A percentile compares a stretch with the other conserved stretches of the same genome.
Evolutionary conservation across 2,797 vertebrate species (phyloP).

Genomic region (Gadopsis bispinosus): DNA sequence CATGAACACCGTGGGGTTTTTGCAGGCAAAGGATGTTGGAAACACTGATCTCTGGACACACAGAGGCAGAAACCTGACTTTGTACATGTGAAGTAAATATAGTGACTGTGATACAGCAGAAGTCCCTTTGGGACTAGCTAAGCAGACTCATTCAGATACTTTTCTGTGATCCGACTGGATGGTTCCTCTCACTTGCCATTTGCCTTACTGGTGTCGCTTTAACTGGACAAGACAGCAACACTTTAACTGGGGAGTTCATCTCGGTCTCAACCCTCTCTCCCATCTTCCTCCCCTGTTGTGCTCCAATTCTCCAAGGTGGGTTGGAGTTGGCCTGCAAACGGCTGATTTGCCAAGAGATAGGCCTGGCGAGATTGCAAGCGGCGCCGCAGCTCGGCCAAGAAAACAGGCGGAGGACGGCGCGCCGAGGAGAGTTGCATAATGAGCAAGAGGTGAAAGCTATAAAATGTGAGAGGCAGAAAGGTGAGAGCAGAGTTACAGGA

Average conservation of each 20-base stretch:
- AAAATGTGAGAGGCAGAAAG: slow-evolving; percentile 49
- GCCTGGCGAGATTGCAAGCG: slow-evolving; percentile 67
- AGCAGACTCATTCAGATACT: slow-evolving; percentile 15
- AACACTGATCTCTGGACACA: background rate
- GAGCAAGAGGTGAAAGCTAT: slow-evolving; percentile 6
- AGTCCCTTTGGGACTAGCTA: slow-evolving; percentile 2
- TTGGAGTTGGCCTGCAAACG: slow-evolving; percentile 24
- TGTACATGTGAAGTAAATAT: background rate
- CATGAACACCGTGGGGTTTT: background rate
- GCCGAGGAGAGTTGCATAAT: slow-evolving; percentile 46
- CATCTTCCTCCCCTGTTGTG: slow-evolving; percentile 29
- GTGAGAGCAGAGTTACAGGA: slow-evolving; percentile 52
- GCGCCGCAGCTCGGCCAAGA: slow-evolving; percentile 46
- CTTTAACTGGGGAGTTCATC: slow-evolving; percentile 63
- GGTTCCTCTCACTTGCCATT: background rate
- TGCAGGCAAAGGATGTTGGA: slow-evolving; percentile 14
- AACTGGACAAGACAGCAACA: slow-evolving; percentile 45
- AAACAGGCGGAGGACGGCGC: slow-evolving; percentile 28
- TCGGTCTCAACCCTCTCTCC: slow-evolving; percentile 32
- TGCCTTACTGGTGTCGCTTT: slow-evolving; percentile 36
- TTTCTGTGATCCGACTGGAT: background rate
- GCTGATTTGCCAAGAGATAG: slow-evolving; percentile 64
- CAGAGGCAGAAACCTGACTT: background rate
- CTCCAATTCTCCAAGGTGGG: slow-evolving; percentile 64
- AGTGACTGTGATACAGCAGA: slow-evolving; percentile 1